Evolutionary conservation across 2,113 vertebrate genomes (phyloP), one percentile per base, ranked within the genome.

Genomic region (Poeciliopsis turrubarensis): DNA sequence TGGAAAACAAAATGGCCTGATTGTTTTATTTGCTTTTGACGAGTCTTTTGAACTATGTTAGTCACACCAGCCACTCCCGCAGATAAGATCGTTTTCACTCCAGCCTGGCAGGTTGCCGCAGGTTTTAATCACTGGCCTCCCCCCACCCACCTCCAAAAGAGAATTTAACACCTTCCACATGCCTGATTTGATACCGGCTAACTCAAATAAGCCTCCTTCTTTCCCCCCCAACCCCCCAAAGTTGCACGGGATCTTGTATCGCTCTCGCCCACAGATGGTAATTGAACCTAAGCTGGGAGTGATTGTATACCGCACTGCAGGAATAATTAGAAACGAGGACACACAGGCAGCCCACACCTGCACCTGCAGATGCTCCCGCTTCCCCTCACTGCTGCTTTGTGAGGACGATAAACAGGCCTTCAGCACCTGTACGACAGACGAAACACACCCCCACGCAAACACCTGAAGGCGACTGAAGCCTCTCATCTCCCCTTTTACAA

Each of bases 281-380:
- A 88, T 75, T 73, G 63, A 78, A 79, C 60, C 72, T 72, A 10
- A 32, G 17, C 14, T 34, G 65, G 73, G 60, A 72, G 70, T 32
- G 63, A 75, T 44, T 72, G 77, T 41, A 65, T 19, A 8, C 15
- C 61, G 61, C 66, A 39, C 68, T 51, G 68, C 51, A 68, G 65
- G 85, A 83, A 81, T 87, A 70, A 87, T 84, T 89, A 83, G 73
- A 78, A 75, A 87, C 78, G 77, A 88, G 87, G 73, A 66, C 8
- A 66, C 62, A 39, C 25, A 65, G 65, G 70, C 15, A 72, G 70
- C 64, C 62, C 29, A 64, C 60, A 4, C 47, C 22, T 60, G 62
- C 82, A 85, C 78, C 77, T 83, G 82, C 44, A 47, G 44, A 47
- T 47, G 44, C 73, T 63, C 25, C 75, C 30, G 15, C 60, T 69